These are phyloP conservation scores for Drosophila siamana DNA, from an alignment of 2,888 invertebrate species.

Conservation along the genomic window DNA sequence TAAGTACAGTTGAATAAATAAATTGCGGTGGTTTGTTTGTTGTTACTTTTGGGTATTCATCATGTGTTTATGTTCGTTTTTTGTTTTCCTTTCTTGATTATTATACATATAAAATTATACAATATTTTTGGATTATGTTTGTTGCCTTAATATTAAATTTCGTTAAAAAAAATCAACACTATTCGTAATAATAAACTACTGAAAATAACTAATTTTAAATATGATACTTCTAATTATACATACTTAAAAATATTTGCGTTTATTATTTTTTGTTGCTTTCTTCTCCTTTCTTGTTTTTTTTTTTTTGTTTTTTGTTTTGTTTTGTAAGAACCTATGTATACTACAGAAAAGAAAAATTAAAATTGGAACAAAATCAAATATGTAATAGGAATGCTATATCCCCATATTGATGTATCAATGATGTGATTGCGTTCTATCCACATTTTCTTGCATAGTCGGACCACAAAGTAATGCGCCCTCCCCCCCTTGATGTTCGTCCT, in stretches of 20 bases:
- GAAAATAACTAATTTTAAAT: constrained; percentile 54
- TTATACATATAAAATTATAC: constrained; percentile 50
- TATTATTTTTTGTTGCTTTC: neutral
- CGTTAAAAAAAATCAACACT: constrained; percentile 46
- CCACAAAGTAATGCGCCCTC: neutral
- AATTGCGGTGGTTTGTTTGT: constrained; percentile 70
- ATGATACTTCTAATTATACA: constrained; percentile 7
- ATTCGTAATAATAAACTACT: constrained; percentile 51
- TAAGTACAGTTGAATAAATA: constrained; percentile 71
- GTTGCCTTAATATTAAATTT: constrained; percentile 54
- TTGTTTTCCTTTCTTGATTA: constrained; percentile 21
- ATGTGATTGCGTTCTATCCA: neutral
- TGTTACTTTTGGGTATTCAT: constrained; percentile 53
- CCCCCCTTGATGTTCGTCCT: neutral
- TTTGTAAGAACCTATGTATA: neutral
- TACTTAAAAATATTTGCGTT: neutral
- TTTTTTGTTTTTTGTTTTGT: neutral
- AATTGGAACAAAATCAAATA: neutral
- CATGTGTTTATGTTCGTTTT: constrained; percentile 14
- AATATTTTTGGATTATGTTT: constrained; percentile 56
- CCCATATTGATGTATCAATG: neutral
- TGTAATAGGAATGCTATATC: constrained; percentile 1
- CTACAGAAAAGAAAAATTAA: neutral
- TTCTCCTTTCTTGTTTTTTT: neutral
- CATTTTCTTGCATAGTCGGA: neutral